Conservation (phyloP, 1,140 invertebrate genomes). For the Meloidogyne floridensis region DNA sequence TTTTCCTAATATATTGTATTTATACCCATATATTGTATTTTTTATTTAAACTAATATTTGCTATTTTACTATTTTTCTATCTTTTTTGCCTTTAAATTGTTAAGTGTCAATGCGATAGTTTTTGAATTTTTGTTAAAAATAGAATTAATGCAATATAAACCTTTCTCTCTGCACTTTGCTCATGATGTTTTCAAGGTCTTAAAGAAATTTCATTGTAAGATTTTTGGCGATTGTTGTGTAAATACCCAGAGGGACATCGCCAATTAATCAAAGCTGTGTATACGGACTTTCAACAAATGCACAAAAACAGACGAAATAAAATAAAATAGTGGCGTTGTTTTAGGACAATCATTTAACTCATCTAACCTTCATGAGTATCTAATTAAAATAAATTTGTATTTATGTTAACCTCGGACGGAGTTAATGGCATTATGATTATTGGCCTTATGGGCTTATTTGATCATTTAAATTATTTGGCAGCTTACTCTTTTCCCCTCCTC, state of each 20-base stretch:
- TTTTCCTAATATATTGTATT: no score
- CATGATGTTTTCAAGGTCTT: constrained; percentile 1
- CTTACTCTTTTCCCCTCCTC: not conserved
- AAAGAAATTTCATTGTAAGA: not conserved
- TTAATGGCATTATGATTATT: not conserved
- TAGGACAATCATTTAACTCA: not conserved
- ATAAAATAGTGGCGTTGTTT: not conserved
- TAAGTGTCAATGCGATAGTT: not conserved
- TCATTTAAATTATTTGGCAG: not conserved
- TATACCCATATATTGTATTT: no score
- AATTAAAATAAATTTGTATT: no score
- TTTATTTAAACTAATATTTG: no score
- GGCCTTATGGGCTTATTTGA: not conserved
- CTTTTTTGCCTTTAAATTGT: not conserved
- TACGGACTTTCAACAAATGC: not conserved
- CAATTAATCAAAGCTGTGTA: not conserved
- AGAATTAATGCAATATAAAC: not conserved
- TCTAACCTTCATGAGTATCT: no score
- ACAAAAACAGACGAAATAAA: not conserved
- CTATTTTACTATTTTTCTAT: no score
- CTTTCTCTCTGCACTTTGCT: not conserved
- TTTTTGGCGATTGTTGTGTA: constrained; percentile 1
- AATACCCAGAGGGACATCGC: not conserved
- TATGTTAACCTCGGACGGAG: no score
- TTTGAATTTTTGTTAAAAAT: not conserved